Percentiles rank a stretch among this genome's conserved stretches.
Evolutionary conservation across 2,888 invertebrate species (phyloP).

Genomic region (Oligia fasciuncula): DNA sequence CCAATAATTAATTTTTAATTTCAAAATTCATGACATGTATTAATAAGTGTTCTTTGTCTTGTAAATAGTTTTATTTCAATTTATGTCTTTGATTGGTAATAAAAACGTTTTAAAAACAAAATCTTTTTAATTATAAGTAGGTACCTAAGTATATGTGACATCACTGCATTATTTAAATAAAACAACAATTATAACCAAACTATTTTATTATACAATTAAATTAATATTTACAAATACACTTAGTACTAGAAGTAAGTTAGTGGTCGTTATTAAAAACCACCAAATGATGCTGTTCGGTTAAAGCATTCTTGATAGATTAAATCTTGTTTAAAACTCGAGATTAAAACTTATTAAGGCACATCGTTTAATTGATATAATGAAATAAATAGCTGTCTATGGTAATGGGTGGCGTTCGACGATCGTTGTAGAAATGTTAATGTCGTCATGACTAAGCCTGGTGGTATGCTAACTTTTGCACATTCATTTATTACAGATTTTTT

Average conservation of each 20-base stretch:
- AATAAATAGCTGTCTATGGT: slow-evolving; percentile 58
- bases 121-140: slow-evolving; percentile 22
- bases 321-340: slow-evolving; percentile 19
- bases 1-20: slow-evolving; percentile 53
- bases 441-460: slow-evolving; percentile 72
- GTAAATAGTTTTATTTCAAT: slow-evolving; percentile 67
- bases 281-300: slow-evolving; percentile 27
- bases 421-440: slow-evolving; percentile 28
- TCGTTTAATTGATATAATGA: slow-evolving; percentile 39
- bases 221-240: slow-evolving; percentile 65
- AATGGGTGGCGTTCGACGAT: slow-evolving; percentile 38
- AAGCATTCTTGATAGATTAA: slow-evolving; percentile 27
- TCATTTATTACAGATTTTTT: slow-evolving; percentile 64
- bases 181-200: slow-evolving; percentile 27
- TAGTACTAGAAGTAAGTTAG: slow-evolving; percentile 36
- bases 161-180: slow-evolving; percentile 6
- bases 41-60: slow-evolving; percentile 53
- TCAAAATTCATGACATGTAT: slow-evolving; percentile 63
- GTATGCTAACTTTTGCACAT: slow-evolving; percentile 70
- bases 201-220: slow-evolving; percentile 64
- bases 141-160: not conserved
- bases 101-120: slow-evolving; percentile 56
- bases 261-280: slow-evolving; percentile 43
- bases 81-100: slow-evolving; percentile 63
- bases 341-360: slow-evolving; percentile 58